Evolutionary conservation across 2,113 vertebrate species (phyloP), one percentile per base, ranked within the genome.

Genomic region (Petromus typicus): DNA sequence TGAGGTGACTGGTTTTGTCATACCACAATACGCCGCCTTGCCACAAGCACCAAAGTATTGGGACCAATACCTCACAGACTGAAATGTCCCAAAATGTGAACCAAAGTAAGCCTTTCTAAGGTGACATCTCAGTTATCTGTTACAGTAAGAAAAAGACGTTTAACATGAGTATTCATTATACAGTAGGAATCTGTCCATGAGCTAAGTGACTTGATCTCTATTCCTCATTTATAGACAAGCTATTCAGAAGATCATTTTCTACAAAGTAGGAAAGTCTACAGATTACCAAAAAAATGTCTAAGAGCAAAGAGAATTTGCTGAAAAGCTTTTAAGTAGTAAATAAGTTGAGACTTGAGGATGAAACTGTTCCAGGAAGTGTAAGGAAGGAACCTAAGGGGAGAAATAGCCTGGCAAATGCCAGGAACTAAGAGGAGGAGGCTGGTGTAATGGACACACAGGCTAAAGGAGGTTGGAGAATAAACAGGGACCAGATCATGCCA

Each of bases 201-300:
- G 48, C 20, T 51, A 67, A 59, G 25, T 57, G 25, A 69, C 7
- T 14, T 61, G 18, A 11, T 59, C 48, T 4, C 40, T 88, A 8
- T 20, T 57, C 22, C 54, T 32, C 40, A 32, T 7, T 73, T 67
- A 76, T 2, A 5, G 79, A 85, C 54, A 79, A 88, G n/a, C 73
- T 48, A 69, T 23, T 66, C 71, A 87, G 34, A 34, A 95, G 73
- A 90, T 56, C 64, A 67, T 56, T 66, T 45, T 78, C 22, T 67
- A 61, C 20, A 63, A 80, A 80, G 37, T 30, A 86, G 73, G 66
- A 95, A 86, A 95, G 86, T 16, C 17, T 43, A 30, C 91, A 81
- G 45, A 34, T 66, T 89, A 91, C 18, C 66, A 89, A 89, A 7
- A 82, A 30, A 89, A 82, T 51, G 48, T 43, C 84, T 76, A 81